Conservation (phyloP, 92 coral and sea anemone genomes). For the Zoanthus gigantus region DNA sequence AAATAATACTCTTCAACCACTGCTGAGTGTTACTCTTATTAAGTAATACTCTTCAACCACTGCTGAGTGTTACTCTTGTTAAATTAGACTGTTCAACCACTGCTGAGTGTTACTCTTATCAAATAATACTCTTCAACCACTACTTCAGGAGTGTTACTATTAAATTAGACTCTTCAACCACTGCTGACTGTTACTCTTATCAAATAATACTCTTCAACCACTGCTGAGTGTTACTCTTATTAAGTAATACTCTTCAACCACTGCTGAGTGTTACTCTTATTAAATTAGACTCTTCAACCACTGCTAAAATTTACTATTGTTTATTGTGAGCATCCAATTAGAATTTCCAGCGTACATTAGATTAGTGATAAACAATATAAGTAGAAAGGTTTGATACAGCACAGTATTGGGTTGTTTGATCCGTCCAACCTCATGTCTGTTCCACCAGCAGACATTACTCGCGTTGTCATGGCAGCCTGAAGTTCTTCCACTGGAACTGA, state of each 20-base stretch:
- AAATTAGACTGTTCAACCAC: background rate
- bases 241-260: background rate
- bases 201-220: background rate
- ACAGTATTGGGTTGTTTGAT: constrained; percentile 65
- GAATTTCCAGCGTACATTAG: constrained; percentile 28
- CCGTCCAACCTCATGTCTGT: constrained; percentile 89
- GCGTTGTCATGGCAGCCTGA: constrained; percentile 89
- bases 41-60: too few species aligned
- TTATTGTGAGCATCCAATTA: constrained; percentile 11
- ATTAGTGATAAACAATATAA: background rate
- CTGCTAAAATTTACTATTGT: background rate
- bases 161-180: too few species aligned
- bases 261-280: too few species aligned
- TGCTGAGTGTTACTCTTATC: too few species aligned
- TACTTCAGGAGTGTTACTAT: too few species aligned
- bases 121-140: too few species aligned
- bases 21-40: too few species aligned
- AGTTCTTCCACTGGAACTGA: constrained; percentile 88
- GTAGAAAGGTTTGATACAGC: constrained; percentile 73
- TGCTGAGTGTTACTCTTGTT: background rate
- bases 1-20: too few species aligned
- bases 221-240: background rate
- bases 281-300: too few species aligned
- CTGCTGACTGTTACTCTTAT: background rate
- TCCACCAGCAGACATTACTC: constrained; percentile 96